Evolutionary conservation across 2,888 invertebrate genomes (phyloP).

Genomic region (Platycnemis pennipes): DNA sequence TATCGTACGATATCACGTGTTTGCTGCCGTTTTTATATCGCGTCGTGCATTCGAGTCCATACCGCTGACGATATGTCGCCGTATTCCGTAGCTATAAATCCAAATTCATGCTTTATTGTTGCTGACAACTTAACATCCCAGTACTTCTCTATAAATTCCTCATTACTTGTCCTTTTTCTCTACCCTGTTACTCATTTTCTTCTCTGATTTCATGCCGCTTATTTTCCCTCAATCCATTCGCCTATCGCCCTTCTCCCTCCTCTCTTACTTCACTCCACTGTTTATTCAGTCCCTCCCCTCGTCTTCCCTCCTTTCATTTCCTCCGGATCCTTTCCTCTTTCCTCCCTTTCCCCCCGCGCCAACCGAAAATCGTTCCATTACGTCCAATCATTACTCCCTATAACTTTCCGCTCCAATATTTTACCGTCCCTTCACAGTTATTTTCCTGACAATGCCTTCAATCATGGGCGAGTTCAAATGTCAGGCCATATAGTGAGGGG

Average conservation of each 20-base stretch:
- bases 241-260: not conserved
- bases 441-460: conserved; percentile 36
- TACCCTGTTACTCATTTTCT: not conserved
- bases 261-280: not conserved
- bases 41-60: too few species aligned
- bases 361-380: conserved; percentile 13
- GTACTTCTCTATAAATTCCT: too few species aligned
- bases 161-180: not conserved
- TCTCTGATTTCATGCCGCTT: not conserved
- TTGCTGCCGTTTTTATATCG: too few species aligned
- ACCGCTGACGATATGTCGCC: too few species aligned
- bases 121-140: too few species aligned
- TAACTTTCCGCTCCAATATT: conserved; percentile 31
- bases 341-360: conserved; percentile 9
- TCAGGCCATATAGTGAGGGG: not conserved
- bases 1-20: too few species aligned
- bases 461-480: conserved; percentile 26
- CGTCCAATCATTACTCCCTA: conserved; percentile 25
- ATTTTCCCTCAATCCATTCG: not conserved
- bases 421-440: conserved; percentile 5
- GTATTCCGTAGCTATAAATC: too few species aligned
- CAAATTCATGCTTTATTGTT: too few species aligned
- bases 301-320: not conserved
- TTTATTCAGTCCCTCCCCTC: not conserved
- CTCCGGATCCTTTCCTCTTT: conserved; percentile 1